A percentile compares a stretch with the other conserved stretches of the same genome.
These are phyloP conservation scores for Chaetophractus vellerosus DNA, from an alignment of 2,797 vertebrate species.

Conservation along the genomic window DNA sequence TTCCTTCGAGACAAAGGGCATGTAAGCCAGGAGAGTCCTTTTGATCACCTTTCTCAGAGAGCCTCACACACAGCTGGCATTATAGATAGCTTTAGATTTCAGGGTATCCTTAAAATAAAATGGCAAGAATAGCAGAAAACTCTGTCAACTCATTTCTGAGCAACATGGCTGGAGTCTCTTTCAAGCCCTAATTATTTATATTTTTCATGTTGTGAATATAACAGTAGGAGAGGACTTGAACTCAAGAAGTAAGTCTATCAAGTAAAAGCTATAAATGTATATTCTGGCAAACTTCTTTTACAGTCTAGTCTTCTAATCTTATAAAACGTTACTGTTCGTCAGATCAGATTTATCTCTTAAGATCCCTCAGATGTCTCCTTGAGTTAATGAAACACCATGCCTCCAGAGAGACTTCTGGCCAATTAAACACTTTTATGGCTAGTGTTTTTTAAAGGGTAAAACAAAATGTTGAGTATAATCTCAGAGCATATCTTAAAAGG, in stretches of 20 bases:
- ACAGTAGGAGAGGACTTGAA: neutral
- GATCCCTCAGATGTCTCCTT: slow-evolving; percentile 83
- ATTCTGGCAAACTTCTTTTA: neutral
- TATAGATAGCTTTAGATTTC: slow-evolving; percentile 85
- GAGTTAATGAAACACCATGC: slow-evolving; percentile 85
- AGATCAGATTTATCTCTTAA: slow-evolving; percentile 82
- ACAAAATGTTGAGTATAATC: slow-evolving; percentile 71
- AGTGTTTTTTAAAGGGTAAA: slow-evolving; percentile 76
- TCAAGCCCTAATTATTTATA: slow-evolving; percentile 80
- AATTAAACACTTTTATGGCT: slow-evolving; percentile 85
- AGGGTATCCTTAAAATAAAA: slow-evolving; percentile 83
- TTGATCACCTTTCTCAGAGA: slow-evolving; percentile 93
- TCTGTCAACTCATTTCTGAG: slow-evolving; percentile 81
- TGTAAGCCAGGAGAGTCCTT: slow-evolving; percentile 95
- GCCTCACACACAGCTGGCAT: slow-evolving; percentile 77
- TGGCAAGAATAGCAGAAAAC: slow-evolving; percentile 78
- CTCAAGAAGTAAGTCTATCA: neutral
- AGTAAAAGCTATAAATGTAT: neutral
- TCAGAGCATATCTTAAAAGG: slow-evolving; percentile 70
- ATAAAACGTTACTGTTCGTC: slow-evolving; percentile 80
- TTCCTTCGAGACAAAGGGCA: slow-evolving; percentile 99
- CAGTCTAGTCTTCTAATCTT: slow-evolving; percentile 70
- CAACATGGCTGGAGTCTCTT: slow-evolving; percentile 61
- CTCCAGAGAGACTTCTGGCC: slow-evolving; percentile 85
- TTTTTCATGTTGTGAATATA: slow-evolving; percentile 47